These are phyloP conservation scores for Homarus gammarus DNA, from an alignment of 2,888 invertebrate species.

Conservation along the genomic window DNA sequence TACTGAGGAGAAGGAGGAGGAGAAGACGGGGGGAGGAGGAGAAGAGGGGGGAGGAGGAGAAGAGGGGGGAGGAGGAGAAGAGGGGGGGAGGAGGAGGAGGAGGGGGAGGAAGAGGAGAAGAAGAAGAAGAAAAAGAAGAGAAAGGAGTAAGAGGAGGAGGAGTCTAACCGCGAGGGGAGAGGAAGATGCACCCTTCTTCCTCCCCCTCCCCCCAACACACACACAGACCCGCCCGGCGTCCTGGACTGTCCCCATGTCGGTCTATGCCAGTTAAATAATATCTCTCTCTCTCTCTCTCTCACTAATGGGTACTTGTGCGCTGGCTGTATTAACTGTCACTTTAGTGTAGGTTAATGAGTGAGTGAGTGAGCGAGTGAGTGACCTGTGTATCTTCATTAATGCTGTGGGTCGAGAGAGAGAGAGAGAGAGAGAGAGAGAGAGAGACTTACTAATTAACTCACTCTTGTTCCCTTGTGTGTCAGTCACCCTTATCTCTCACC, in stretches of 20 bases:
- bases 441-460: neutral
- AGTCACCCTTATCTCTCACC: neutral
- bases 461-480: neutral
- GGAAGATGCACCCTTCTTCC: no score
- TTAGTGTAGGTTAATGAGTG: no score
- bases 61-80: neutral
- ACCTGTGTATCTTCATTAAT: no score
- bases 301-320: no score
- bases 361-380: no score
- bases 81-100: neutral
- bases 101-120: neutral
- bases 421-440: conserved; percentile 30
- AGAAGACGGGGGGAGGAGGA: neutral
- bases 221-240: no score
- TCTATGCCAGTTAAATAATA: no score
- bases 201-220: no score
- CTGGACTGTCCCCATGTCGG: no score
- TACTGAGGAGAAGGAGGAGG: neutral
- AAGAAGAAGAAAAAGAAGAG: neutral
- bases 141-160: neutral
- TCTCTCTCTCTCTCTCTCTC: no score
- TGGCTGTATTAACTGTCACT: no score
- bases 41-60: neutral
- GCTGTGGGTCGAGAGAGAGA: neutral
- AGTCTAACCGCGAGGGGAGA: neutral